Percentiles rank a stretch among this genome's conserved stretches.
Evolutionary conservation across 2,888 invertebrate genomes (phyloP).

Genomic region (Entomobrya multifasciata): DNA sequence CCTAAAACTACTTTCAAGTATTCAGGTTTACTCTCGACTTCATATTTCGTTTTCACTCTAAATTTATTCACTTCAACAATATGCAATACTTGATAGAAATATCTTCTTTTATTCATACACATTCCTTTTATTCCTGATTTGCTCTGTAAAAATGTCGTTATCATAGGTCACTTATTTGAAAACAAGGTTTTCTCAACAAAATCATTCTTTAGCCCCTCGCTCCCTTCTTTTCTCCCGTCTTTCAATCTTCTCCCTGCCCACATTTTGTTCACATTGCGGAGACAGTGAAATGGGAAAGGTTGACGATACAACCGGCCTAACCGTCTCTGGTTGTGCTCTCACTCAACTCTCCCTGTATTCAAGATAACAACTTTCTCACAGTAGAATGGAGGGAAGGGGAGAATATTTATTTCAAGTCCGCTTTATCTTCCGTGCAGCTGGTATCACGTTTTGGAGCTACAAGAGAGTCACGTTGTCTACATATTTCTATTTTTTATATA

Average conservation of each 20-base stretch:
- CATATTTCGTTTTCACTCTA: neutral
- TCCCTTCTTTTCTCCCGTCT: neutral
- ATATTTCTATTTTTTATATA: too few species aligned
- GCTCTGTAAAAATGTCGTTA: slow-evolving; percentile 61
- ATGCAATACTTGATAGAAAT: neutral
- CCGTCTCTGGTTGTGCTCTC: neutral
- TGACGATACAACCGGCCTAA: neutral
- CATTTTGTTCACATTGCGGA: too few species aligned
- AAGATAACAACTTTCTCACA: too few species aligned
- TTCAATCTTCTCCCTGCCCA: too few species aligned
- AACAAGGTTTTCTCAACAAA: slow-evolving; percentile 32
- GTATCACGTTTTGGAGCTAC: too few species aligned
- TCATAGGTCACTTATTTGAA: slow-evolving; percentile 68
- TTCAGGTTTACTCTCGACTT: neutral
- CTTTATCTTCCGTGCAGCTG: too few species aligned
- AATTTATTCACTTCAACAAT: neutral
- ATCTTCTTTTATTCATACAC: neutral
- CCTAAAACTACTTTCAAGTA: too few species aligned
- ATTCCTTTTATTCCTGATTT: slow-evolving; percentile 25
- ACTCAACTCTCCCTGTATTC: neutral
- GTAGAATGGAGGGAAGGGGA: too few species aligned
- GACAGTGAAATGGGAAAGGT: neutral
- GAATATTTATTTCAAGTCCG: too few species aligned
- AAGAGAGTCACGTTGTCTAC: too few species aligned
- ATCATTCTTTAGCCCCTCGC: slow-evolving; percentile 31